A percentile compares a stretch with the other conserved stretches of the same genome.
These are phyloP conservation scores for Liasis olivaceus DNA, from an alignment of 2,797 vertebrate species.

Conservation along the genomic window DNA sequence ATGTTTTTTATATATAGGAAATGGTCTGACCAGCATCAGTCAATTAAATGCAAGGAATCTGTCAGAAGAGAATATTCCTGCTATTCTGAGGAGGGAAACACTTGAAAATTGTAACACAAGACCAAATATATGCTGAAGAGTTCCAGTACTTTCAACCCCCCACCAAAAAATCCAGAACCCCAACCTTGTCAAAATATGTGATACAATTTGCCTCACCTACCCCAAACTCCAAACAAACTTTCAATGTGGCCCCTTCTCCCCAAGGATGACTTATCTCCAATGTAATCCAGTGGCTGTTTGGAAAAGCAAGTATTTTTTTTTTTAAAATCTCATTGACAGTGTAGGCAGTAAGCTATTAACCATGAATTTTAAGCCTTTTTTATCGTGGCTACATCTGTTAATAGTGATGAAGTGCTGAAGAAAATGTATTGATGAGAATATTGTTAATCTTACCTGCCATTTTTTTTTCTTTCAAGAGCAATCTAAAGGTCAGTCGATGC, in stretches of 20 bases:
- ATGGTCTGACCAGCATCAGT: background rate
- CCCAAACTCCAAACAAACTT: too few relatives aligned
- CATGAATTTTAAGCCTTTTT: too few relatives aligned
- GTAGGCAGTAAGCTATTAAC: too few relatives aligned
- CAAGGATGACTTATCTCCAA: too few relatives aligned
- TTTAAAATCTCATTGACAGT: too few relatives aligned
- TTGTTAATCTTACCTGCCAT: background rate
- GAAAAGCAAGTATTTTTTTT: too few relatives aligned
- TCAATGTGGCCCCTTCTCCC: too few relatives aligned
- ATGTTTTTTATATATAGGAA: background rate
- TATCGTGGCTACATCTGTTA: background rate
- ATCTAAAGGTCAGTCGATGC: background rate
- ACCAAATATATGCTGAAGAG: background rate
- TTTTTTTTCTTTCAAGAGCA: background rate
- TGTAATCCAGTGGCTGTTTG: too few relatives aligned
- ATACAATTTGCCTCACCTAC: too few relatives aligned
- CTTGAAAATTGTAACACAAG: background rate
- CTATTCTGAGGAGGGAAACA: background rate
- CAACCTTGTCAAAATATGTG: too few relatives aligned
- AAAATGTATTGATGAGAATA: background rate
- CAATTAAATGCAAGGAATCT: background rate
- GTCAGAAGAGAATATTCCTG: background rate
- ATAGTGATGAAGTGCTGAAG: background rate
- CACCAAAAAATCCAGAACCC: background rate
- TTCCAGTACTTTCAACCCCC: background rate